These are phyloP conservation scores for Lerista edwardsae DNA, from an alignment of 2,797 vertebrate genomes.

Conservation along the genomic window DNA sequence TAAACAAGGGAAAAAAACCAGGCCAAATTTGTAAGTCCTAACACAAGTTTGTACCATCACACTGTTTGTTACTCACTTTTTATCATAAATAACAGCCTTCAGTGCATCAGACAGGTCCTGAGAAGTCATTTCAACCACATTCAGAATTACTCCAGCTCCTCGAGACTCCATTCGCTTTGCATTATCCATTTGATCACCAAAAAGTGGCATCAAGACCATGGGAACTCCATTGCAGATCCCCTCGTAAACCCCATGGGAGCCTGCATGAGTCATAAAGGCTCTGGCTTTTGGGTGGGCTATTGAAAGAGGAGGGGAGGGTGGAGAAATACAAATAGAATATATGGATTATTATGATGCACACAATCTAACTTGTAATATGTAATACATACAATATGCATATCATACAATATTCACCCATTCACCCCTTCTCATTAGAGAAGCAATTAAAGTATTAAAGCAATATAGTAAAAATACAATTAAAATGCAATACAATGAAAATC, in stretches of 20 bases:
- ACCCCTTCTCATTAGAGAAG: too few species aligned
- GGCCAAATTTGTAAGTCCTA: too few species aligned
- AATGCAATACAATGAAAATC: too few species aligned
- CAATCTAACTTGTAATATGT: too few species aligned
- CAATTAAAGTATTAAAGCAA: too few species aligned
- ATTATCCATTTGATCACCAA: conserved; percentile 90
- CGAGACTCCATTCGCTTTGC: conserved; percentile 80
- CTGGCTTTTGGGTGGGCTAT: conserved; percentile 84
- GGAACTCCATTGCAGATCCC: conserved; percentile 90
- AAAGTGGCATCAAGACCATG: conserved; percentile 89
- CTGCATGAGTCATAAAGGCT: conserved; percentile 92
- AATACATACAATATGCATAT: too few species aligned
- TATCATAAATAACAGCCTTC: conserved; percentile 84
- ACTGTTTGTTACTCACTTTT: conserved; percentile 78
- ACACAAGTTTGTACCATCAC: not conserved
- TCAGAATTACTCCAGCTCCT: conserved; percentile 82
- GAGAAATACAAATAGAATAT: not conserved
- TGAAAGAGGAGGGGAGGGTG: conserved; percentile 4
- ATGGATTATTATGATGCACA: not conserved
- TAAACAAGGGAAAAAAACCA: too few species aligned
- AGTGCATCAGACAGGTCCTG: conserved; percentile 80
- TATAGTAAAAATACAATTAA: too few species aligned
- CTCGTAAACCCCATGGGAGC: conserved; percentile 91
- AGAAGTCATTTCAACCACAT: conserved; percentile 81
- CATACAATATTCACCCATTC: too few species aligned